Evolutionary conservation across 1,140 invertebrate species (phyloP).

Genomic region (Drosophila sp.): DNA sequence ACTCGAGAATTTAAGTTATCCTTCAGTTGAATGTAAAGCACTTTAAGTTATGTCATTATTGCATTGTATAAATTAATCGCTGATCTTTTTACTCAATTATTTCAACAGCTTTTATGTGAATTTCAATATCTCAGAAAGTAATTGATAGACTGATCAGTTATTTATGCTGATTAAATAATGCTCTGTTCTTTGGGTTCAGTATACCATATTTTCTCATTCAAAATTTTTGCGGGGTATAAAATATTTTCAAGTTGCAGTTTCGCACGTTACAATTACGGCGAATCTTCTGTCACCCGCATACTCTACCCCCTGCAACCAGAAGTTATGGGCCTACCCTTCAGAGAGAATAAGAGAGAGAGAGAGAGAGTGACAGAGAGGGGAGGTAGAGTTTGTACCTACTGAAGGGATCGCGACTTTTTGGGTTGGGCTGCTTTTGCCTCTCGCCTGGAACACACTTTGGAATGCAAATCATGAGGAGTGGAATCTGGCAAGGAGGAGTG

Average conservation of each 20-base stretch:
- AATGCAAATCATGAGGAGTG: conserved; percentile 73
- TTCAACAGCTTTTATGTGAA: no score
- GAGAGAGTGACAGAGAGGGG: not conserved
- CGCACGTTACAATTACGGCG: conserved; percentile 76
- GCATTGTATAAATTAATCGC: no score
- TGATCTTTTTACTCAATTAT: no score
- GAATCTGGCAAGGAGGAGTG: conserved; percentile 14
- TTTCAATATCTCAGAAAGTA: no score
- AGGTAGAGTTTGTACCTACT: conserved; percentile 2
- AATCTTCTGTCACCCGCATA: conserved; percentile 29
- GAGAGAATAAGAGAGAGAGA: not conserved
- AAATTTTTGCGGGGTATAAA: conserved; percentile 9
- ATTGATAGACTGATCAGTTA: no score
- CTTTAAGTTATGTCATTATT: no score
- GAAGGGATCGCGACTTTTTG: conserved; percentile 55
- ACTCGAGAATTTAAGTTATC: no score
- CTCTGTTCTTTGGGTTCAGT: no score
- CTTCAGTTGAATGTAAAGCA: no score
- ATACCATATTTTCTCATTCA: no score
- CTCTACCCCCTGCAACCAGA: not conserved
- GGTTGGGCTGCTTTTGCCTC: conserved; percentile 56
- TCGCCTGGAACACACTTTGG: conserved; percentile 68
- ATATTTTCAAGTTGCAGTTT: conserved; percentile 60
- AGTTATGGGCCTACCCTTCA: conserved; percentile 15
- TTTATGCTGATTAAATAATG: no score